phyloP scores from a whole-genome alignment of 2,113 vertebrate species.

The Pao palembangensis region DNA sequence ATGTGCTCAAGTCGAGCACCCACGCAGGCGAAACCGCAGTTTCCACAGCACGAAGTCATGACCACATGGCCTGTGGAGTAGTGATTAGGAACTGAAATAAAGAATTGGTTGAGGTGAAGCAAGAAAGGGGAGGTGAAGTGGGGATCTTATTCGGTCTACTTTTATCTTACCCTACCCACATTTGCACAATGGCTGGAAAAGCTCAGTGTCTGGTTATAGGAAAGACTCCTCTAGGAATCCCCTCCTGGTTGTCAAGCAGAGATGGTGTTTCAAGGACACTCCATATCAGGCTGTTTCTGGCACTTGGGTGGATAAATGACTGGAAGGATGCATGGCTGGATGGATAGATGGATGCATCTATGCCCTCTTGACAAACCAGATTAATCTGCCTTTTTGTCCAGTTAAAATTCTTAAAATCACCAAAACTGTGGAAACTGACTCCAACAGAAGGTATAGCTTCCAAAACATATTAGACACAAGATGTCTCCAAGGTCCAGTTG shows the following conservation, averaged over 20 bases:
- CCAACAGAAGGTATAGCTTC: too few species aligned
- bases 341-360: too few species aligned
- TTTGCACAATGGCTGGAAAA: slow-evolving; percentile 23
- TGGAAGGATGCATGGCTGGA: too few species aligned
- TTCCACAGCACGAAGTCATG: slow-evolving; percentile 38
- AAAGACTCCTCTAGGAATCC: slow-evolving; percentile 23
- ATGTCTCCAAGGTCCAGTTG: too few species aligned
- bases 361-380: too few species aligned
- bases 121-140: not conserved
- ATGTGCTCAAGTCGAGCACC: slow-evolving; percentile 1
- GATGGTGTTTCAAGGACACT: slow-evolving; percentile 36
- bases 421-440: too few species aligned
- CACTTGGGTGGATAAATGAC: too few species aligned
- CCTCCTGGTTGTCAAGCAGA: slow-evolving; percentile 16
- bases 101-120: slow-evolving; percentile 5
- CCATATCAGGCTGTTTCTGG: too few species aligned
- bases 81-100: slow-evolving; percentile 48
- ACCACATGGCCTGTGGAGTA: slow-evolving; percentile 26
- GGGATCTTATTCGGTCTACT: not conserved
- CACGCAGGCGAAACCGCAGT: slow-evolving; percentile 5
- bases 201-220: slow-evolving; percentile 3
- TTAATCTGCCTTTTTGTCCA: too few species aligned
- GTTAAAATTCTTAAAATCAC: too few species aligned
- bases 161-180: slow-evolving; percentile 38
- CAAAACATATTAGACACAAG: too few species aligned